Base-by-base conservation (phyloP, 2,888 invertebrate species). In the Euspilapteryx auroguttella region DNA sequence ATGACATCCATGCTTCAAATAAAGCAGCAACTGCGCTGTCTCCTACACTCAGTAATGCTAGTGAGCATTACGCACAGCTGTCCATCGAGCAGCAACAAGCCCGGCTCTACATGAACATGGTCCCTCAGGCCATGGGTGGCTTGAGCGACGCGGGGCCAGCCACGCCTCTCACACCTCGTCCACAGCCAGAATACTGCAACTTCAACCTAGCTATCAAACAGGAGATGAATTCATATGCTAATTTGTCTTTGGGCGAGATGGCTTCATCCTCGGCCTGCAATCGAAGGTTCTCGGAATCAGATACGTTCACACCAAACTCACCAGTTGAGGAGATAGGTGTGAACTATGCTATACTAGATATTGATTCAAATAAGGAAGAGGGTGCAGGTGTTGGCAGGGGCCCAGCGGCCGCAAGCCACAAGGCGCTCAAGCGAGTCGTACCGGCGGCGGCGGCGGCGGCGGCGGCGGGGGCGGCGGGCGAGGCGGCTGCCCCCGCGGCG, bases 311-410 rank as follows among this genome's bases (percentile, higher is more conserved):
- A 10, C 68, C 69, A 10, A 51, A 71, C 53, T 63, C 77, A 25
- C 62, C 65, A 14, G 54, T 66, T 14, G 59, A 66, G 44, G 59
- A 66, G 37, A 36, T 64, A 33, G 58, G 66, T 50, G 59, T 90
- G 1, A 91, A 89, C 55, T 93, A 92, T 63, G 87, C 87, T 4
- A 81, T 88, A 37, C 65, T 92, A 37, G 91, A 91, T 54, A 79
- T 93, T 45, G 85, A 87, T 41, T 66, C 73, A 7, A 79, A 68
- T 35, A 79, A 78, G 40, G 65, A 66, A 34, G 3, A 50, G 47
- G 29, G 66, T 64, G 29, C 21, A 54, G 12, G 45, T 39, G 12
- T 61, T 63, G 8, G 56, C 65, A 2, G 68, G 68, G 31, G 58
- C 38, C 37, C 57, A 57, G 27, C 59, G 57, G 3, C 51, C 49